Evolutionary conservation across 2,797 vertebrate species (phyloP).

Genomic region (Rhinoraja longicauda): DNA sequence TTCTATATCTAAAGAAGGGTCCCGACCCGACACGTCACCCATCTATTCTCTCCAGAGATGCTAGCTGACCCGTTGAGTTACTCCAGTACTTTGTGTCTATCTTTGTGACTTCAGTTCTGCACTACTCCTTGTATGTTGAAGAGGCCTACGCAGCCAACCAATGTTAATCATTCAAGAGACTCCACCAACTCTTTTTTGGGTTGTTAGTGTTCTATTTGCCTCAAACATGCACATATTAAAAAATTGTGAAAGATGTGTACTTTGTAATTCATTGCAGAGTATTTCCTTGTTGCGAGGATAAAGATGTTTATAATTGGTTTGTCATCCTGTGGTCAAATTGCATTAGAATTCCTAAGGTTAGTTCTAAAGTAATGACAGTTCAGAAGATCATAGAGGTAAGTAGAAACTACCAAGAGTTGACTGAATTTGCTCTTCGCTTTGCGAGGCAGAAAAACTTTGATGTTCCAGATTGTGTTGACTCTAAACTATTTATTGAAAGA

Average conservation of each 20-base stretch:
- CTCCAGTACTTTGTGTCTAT: background rate
- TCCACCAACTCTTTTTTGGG: background rate
- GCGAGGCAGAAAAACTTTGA: background rate
- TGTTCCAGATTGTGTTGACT: background rate
- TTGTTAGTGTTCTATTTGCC: background rate
- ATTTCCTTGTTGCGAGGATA: background rate
- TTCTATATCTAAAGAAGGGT: too few species aligned
- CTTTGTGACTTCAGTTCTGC: background rate
- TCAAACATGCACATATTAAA: too few species aligned
- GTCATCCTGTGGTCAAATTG: background rate
- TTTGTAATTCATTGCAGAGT: background rate
- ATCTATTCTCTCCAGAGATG: too few species aligned
- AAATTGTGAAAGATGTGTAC: background rate
- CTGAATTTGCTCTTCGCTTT: background rate
- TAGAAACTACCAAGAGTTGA: background rate
- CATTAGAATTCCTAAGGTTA: background rate
- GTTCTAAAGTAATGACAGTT: background rate
- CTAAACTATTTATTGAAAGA: background rate
- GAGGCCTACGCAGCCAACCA: background rate
- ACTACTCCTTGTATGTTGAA: too few species aligned
- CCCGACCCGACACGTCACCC: too few species aligned
- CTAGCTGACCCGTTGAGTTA: too few species aligned
- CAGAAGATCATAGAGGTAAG: background rate
- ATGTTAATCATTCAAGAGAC: background rate
- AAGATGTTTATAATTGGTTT: background rate